Conservation (phyloP, 2,888 invertebrate genomes). For the Linnaemya vulpina region DNA sequence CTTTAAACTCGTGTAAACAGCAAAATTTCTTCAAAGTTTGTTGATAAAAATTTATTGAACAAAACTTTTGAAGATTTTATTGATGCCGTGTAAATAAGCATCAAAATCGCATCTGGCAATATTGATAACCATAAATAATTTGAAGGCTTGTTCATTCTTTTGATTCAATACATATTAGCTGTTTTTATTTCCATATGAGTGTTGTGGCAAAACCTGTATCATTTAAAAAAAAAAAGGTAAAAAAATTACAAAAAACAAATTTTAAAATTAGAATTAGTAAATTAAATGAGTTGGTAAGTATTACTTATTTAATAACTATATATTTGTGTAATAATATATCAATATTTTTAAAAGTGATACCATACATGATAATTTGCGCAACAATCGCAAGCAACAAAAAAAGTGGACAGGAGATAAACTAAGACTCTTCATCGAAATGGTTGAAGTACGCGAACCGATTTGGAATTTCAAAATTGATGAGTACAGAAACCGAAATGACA, state of each 20-base stretch:
- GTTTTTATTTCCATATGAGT: conserved; percentile 11
- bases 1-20: no score
- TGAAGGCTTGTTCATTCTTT: conserved; percentile 30
- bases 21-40: conserved; percentile 40
- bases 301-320: conserved; percentile 36
- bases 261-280: background rate
- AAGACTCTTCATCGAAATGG: conserved; percentile 37
- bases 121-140: conserved; percentile 32
- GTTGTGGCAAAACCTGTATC: conserved; percentile 4
- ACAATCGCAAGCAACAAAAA: conserved; percentile 39
- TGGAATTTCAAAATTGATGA: no score
- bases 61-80: conserved; percentile 39
- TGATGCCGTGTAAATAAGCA: no score
- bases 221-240: no score
- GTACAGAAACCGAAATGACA: no score
- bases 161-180: conserved; percentile 26
- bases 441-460: no score
- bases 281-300: conserved; percentile 52
- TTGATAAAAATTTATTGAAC: conserved; percentile 37
- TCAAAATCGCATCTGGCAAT: conserved; percentile 30
- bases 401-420: conserved; percentile 39
- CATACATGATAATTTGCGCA: no score
- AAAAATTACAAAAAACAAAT: background rate
- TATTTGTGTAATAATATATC: conserved; percentile 27
- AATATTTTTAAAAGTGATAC: no score